These are phyloP conservation scores for Istiophorus platypterus DNA, from an alignment of 2,113 vertebrate species.

Conservation along the genomic window DNA sequence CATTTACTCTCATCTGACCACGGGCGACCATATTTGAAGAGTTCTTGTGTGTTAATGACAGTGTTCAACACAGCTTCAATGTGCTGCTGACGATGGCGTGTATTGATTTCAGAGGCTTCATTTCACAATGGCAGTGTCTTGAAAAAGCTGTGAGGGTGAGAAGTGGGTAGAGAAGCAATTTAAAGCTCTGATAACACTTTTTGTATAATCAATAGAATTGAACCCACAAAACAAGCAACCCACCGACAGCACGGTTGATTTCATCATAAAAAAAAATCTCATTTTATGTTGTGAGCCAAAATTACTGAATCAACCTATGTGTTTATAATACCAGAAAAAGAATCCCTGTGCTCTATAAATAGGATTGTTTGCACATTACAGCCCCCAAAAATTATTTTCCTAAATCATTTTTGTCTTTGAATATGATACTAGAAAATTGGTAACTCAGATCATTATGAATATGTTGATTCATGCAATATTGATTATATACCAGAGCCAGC, in stretches of 20 bases:
- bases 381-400: not conserved
- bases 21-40: slow-evolving; percentile 15
- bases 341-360: not conserved
- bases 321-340: slow-evolving; percentile 18
- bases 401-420: not conserved
- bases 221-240: slow-evolving; percentile 85
- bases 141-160: slow-evolving; percentile 82
- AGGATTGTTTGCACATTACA: not conserved
- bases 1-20: slow-evolving; percentile 44
- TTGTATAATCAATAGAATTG: slow-evolving; percentile 86
- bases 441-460: not conserved
- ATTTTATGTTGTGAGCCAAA: slow-evolving; percentile 63
- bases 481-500: not conserved
- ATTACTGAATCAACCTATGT: slow-evolving; percentile 21
- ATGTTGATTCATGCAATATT: not conserved
- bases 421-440: not conserved
- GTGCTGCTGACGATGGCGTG: slow-evolving; percentile 81
- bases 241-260: slow-evolving; percentile 84
- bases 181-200: slow-evolving; percentile 81
- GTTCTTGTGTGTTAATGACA: slow-evolving; percentile 44
- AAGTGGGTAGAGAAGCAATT: slow-evolving; percentile 80
- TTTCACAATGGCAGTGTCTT: slow-evolving; percentile 84
- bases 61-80: slow-evolving; percentile 36
- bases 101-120: slow-evolving; percentile 88
- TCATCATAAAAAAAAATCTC: slow-evolving; percentile 83